Evolutionary conservation across 2,113 vertebrate species (phyloP).

Genomic region (Sphyrna mokarran): DNA sequence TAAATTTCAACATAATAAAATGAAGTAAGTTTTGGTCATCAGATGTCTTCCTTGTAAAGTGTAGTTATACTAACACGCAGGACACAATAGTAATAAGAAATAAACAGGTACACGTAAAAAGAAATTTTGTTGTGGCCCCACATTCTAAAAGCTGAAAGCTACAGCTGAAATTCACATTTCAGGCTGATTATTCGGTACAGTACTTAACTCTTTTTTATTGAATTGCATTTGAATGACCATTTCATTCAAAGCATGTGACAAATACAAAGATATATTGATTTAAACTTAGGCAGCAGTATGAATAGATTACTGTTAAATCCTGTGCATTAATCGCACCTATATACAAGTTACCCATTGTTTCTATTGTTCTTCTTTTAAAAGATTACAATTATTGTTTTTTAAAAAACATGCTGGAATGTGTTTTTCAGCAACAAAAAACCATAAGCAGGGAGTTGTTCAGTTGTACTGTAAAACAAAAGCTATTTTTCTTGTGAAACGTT

Average conservation of each 20-base stretch:
- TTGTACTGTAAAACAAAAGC: background rate
- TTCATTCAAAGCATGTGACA: slow-evolving; percentile 9
- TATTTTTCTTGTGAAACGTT: background rate
- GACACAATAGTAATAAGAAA: background rate
- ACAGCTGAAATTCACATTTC: background rate
- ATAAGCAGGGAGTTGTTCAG: background rate
- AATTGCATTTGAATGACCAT: slow-evolving; percentile 26
- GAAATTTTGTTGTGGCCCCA: background rate
- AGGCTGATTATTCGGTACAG: slow-evolving; percentile 4
- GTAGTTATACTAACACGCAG: background rate
- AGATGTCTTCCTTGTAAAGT: background rate
- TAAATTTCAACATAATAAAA: background rate
- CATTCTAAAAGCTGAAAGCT: background rate
- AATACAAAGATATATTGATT: slow-evolving; percentile 30
- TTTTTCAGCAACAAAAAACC: background rate
- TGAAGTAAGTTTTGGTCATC: background rate
- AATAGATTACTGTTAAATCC: slow-evolving; percentile 5
- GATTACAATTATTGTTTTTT: background rate
- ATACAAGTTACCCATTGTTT: background rate
- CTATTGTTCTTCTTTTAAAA: background rate
- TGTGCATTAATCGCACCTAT: background rate
- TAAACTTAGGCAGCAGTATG: background rate
- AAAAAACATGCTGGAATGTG: background rate
- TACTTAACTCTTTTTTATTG: background rate
- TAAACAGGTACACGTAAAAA: background rate